Base-by-base conservation (phyloP, 2,888 invertebrate genomes). In the Deladenus siricidicola region DNA sequence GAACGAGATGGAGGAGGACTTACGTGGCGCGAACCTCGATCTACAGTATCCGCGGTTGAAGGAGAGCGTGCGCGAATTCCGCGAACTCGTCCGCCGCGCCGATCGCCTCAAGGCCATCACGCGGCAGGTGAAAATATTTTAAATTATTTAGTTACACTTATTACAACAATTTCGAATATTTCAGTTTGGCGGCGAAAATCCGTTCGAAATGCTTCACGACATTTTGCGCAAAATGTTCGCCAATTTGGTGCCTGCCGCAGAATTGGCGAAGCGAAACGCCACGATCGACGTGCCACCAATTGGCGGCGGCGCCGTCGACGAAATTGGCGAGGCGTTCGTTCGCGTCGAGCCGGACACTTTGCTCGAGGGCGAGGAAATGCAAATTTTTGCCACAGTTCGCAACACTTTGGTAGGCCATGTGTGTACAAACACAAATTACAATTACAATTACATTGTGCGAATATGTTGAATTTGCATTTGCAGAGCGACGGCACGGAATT, bases 111-210 rank as follows among this genome's bases (percentile, higher is more conserved):
- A 63, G 29, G 43, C 53, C 23, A 28, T 62, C 19, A 55, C 62
- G 21, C 43, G 62, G 4, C 62, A 62, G 51, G 62, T 62, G 19
- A 52, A 14, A 21, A 44, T 54, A 42, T 29, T 10, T n/a, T n/a
- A n/a, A n/a, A n/a, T n/a, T n/a, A n/a, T n/a, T n/a, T n/a, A n/a
- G n/a, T n/a, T n/a, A n/a, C n/a, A n/a, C n/a, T n/a, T n/a, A n/a
- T n/a, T n/a, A n/a, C n/a, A 34, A n/a, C 23, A 23, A 39, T 51
- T 53, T 34, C 28, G 1, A 17, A n/a, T 23, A 4, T 21, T 61
- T 62, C 47, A 65, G 55, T 67, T 67, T 48, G 62, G 61, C 4
- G 57, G 30, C 17, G 54, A 43, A 17, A 53, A 67, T 43, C 65
- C 65, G 6, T 65, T 65, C 49, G 39, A 50, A 57, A 45, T 67